Base-by-base conservation (phyloP, 2,113 vertebrate genomes). In the Chamaea fasciata region DNA sequence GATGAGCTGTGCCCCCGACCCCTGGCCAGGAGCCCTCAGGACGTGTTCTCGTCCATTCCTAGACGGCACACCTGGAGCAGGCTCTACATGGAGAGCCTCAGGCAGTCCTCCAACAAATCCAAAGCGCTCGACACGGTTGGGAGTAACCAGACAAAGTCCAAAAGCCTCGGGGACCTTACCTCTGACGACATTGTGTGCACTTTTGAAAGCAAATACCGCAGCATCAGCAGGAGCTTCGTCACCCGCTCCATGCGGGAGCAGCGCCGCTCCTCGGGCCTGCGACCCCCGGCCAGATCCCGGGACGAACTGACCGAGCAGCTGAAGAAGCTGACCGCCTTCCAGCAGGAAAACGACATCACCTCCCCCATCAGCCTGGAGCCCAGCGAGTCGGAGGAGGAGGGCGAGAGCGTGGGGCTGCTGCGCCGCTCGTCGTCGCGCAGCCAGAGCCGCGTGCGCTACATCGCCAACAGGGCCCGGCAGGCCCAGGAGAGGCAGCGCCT, bases 151-250 rank as follows among this genome's bases (percentile, higher is more conserved):
- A 92, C 98, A 55, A 99, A 99, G 96, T 99, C 99, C 92, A 99
- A 99, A 94, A 99, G 99, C 93, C 98, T 99, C 11, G 99, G 99
- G 6, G 99, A 99, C 93, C 98, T 99, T 55, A 99, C 99, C 4
- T 99, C 99, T 0, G 99, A 99, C 0, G 99, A 99, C 88, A 99
- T 99, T 1, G 96, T 96, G 30, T 98, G 98, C 90, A 97, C 98
- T 79, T 98, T 98, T 2, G 98, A 98, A 63, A 98, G 99, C 96
- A 99, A 98, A 91, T 98, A 99, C 95, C 98, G 98, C 89, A 98
- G 98, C 97, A 99, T 99, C 96, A 98, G 98, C 93, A 96, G 97
- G 74, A 99, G 98, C 92, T 99, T 99, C 30, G 97, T 99, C 57
- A 95, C 98, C 4, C 96, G 98, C 26, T 97, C 98, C 0, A 95